These are phyloP conservation scores for Xiphophorus maculatus DNA, from an alignment of 2,113 vertebrate species.

Conservation along the genomic window DNA sequence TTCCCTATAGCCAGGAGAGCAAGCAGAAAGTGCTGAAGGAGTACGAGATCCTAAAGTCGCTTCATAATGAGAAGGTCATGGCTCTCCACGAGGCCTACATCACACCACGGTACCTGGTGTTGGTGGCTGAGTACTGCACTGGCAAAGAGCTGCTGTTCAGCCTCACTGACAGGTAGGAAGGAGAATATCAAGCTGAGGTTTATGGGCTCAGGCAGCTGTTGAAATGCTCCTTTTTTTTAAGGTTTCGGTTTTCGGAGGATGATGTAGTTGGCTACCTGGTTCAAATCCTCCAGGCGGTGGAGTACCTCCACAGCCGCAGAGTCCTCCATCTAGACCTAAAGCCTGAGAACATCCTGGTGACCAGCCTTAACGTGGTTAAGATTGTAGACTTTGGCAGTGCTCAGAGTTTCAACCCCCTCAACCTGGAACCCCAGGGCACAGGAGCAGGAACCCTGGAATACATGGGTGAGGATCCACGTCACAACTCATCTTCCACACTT, in stretches of 20 bases:
- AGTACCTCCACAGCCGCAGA: slow-evolving; percentile 87
- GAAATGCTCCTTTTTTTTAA: slow-evolving; percentile 44
- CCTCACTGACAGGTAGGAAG: slow-evolving; percentile 87
- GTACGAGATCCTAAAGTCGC: slow-evolving; percentile 90
- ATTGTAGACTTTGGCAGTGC: slow-evolving; percentile 95
- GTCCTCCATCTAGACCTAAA: slow-evolving; percentile 95
- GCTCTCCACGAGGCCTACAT: slow-evolving; percentile 93
- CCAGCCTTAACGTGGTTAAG: slow-evolving; percentile 86
- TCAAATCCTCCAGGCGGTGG: slow-evolving; percentile 91
- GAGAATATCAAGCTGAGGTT: neutral
- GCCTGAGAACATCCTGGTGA: slow-evolving; percentile 92
- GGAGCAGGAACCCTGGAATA: slow-evolving; percentile 87
- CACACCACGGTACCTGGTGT: slow-evolving; percentile 94
- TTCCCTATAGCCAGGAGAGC: slow-evolving; percentile 86
- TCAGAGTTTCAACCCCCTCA: slow-evolving; percentile 89
- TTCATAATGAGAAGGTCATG: slow-evolving; percentile 91
- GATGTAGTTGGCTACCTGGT: slow-evolving; percentile 89
- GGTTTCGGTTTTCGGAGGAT: slow-evolving; percentile 95
- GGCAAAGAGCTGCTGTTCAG: slow-evolving; percentile 93
- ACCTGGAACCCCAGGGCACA: slow-evolving; percentile 81
- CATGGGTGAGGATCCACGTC: slow-evolving; percentile 83
- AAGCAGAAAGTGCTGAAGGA: slow-evolving; percentile 88
- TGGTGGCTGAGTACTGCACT: slow-evolving; percentile 89
- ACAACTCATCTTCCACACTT: neutral
- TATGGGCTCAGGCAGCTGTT: neutral